Conservation (phyloP, 1,140 invertebrate species). For the Heliconius eleuchia region DNA sequence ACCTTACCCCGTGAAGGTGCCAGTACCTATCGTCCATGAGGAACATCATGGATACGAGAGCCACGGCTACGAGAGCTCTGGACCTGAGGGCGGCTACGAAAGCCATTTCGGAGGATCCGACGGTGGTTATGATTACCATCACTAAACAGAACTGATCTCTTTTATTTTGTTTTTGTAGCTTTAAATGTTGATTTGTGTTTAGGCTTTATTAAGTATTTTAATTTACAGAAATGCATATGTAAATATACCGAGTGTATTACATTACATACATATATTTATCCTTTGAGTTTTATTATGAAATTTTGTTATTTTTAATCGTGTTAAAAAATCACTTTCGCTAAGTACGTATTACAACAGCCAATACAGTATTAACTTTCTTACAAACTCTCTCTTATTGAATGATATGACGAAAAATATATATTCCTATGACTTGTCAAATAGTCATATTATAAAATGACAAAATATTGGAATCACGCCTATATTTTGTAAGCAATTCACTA, state of each 20-base stretch:
- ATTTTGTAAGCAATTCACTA: background rate
- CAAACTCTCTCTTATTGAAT: background rate
- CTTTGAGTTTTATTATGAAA: background rate
- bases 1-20: conserved; percentile 81
- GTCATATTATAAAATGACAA: background rate
- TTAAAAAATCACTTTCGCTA: background rate
- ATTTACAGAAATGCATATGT: conserved; percentile 63
- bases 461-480: background rate
- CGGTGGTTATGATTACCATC: conserved; percentile 62
- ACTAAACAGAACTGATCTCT: conserved; percentile 76
- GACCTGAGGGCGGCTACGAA: conserved; percentile 28
- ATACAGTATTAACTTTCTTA: background rate
- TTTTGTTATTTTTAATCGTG: background rate
- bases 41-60: conserved; percentile 48
- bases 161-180: conserved; percentile 78
- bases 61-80: conserved; percentile 21
- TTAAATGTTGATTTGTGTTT: conserved; percentile 80
- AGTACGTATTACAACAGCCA: background rate
- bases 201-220: conserved; percentile 69
- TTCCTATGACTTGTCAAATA: background rate
- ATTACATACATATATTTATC: conserved; percentile 41
- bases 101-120: conserved; percentile 48
- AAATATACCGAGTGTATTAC: conserved; percentile 78
- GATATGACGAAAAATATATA: background rate
- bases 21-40: conserved; percentile 79